phyloP scores from a whole-genome alignment of 2,113 vertebrate genomes.

The Rhagologus leucostigma region DNA sequence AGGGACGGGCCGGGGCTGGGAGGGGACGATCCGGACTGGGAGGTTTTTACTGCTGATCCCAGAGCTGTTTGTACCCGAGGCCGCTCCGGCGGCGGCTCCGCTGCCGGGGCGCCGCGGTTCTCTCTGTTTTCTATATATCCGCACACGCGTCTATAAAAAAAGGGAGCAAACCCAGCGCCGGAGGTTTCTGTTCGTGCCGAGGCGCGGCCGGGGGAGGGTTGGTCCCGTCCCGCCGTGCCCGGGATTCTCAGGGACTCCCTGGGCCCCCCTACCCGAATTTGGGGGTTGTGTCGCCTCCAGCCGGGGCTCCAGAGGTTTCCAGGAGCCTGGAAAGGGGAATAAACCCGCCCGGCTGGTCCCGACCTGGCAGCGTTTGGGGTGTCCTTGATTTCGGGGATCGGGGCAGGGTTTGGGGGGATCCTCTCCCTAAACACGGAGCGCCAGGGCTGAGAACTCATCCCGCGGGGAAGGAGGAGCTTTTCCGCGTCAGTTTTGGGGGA shows the following conservation, averaged over 20 bases:
- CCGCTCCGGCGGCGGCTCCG: neutral
- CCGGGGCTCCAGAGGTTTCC: rapidly evolving
- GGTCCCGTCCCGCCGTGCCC: neutral
- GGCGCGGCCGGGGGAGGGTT: rapidly evolving
- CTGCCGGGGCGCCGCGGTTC: neutral
- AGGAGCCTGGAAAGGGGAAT: neutral
- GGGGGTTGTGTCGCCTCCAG: neutral
- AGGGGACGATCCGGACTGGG: neutral
- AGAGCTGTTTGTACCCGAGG: neutral
- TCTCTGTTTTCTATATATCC: neutral
- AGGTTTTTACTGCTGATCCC: neutral
- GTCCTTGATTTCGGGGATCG: neutral
- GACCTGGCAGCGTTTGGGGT: neutral
- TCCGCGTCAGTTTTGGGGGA: neutral
- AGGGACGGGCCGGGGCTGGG: rapidly evolving
- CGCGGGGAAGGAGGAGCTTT: neutral
- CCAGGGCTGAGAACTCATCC: neutral
- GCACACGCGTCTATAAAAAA: neutral
- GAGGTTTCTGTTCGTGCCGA: neutral
- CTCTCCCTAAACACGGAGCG: rapidly evolving
- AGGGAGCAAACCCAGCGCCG: neutral
- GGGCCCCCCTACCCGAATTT: rapidly evolving
- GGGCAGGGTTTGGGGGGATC: neutral
- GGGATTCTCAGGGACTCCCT: neutral
- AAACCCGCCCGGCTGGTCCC: neutral